Evolutionary conservation across 2,888 invertebrate species (phyloP).

Genomic region (Myopa testacea): DNA sequence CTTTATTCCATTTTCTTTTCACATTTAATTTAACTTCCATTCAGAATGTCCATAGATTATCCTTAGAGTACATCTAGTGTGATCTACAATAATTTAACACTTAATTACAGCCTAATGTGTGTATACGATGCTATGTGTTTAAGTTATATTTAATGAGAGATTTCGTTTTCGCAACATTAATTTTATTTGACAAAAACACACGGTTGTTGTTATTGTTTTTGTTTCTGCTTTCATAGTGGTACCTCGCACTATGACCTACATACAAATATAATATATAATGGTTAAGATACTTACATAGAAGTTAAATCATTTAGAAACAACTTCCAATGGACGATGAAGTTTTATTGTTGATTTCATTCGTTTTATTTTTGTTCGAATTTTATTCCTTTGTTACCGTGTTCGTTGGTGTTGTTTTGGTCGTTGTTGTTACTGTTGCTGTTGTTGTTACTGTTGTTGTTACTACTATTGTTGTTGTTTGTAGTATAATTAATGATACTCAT

Average conservation of each 20-base stretch:
- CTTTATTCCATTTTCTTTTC: too few relatives aligned
- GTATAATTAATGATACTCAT: constrained; percentile 30
- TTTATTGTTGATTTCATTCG: background rate
- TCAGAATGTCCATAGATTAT: too few relatives aligned
- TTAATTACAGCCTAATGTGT: constrained; percentile 34
- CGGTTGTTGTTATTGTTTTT: too few relatives aligned
- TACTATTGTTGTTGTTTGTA: background rate
- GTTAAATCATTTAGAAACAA: background rate
- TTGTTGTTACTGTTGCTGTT: background rate
- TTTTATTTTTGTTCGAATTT: background rate
- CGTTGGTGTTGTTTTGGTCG: background rate
- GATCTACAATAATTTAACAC: constrained; percentile 22
- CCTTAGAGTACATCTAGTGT: too few relatives aligned
- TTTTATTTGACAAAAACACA: constrained; percentile 24
- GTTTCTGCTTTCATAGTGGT: too few relatives aligned
- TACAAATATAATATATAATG: too few relatives aligned
- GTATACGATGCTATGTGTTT: constrained; percentile 13
- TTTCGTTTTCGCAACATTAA: constrained; percentile 33
- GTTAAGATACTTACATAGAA: too few relatives aligned
- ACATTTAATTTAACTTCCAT: too few relatives aligned
- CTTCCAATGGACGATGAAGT: background rate
- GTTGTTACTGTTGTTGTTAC: background rate
- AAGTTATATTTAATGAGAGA: constrained; percentile 31
- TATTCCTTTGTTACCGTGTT: background rate
- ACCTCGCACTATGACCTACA: too few relatives aligned